Percentiles rank a stretch among this genome's conserved stretches.
Evolutionary conservation across 2,797 vertebrate genomes (phyloP).

Genomic region (Steatocranus sp.): DNA sequence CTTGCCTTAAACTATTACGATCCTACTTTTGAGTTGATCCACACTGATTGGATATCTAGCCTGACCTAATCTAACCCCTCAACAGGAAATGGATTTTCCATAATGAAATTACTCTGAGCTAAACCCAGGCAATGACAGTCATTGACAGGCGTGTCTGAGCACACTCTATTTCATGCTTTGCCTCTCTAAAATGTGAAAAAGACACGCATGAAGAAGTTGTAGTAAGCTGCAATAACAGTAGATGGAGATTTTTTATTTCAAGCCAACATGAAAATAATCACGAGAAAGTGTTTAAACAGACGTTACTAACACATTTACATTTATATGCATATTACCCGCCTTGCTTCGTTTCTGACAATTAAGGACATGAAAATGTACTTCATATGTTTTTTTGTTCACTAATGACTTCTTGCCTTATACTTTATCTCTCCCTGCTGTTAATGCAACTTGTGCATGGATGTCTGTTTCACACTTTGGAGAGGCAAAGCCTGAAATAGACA

Average conservation of each 20-base stretch:
- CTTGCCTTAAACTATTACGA: slow-evolving; percentile 1
- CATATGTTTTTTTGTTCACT: not conserved
- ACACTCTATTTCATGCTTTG: not conserved
- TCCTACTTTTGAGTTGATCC: slow-evolving; percentile 27
- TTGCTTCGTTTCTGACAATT: not conserved
- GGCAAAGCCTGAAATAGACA: not conserved
- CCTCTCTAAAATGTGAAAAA: not conserved
- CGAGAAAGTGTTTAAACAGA: not conserved
- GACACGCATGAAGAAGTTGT: not conserved
- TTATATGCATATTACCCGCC: not conserved
- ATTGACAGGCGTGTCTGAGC: slow-evolving; percentile 14
- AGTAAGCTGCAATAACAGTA: not conserved
- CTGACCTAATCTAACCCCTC: slow-evolving; percentile 37
- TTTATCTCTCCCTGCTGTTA: not conserved
- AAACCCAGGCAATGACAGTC: slow-evolving; percentile 17
- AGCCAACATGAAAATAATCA: not conserved
- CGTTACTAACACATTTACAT: not conserved
- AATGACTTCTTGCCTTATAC: not conserved
- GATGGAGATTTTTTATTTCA: not conserved
- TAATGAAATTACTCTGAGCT: slow-evolving; percentile 51
- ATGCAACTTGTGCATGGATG: not conserved
- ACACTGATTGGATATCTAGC: slow-evolving; percentile 31
- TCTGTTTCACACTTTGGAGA: not conserved
- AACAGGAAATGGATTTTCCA: slow-evolving; percentile 55
- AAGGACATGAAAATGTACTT: not conserved